A percentile compares a stretch with the other conserved stretches of the same genome.
phyloP scores from a whole-genome alignment of 92 coral and sea anemone genomes.

The Muricea muricata region DNA sequence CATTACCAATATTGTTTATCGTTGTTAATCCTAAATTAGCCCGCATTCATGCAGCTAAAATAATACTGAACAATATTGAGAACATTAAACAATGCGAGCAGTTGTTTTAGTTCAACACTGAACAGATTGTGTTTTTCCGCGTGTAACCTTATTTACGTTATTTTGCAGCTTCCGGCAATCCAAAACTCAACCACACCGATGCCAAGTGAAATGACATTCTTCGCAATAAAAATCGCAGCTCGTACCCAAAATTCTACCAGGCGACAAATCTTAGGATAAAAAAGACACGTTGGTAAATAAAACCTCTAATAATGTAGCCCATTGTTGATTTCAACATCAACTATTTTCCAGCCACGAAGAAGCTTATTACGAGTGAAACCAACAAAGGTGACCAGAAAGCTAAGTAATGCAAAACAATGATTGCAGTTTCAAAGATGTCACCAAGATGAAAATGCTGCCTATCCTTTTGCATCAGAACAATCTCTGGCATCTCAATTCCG shows the following conservation, averaged over 20 bases:
- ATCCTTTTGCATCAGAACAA: not conserved
- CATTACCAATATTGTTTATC: no score
- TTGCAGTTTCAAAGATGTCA: not conserved
- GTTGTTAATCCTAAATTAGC: no score
- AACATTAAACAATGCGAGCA: no score
- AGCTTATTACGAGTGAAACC: not conserved
- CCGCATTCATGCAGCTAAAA: no score
- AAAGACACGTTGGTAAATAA: no score
- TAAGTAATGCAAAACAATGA: not conserved
- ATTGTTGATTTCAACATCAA: not conserved
- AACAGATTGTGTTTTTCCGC: no score
- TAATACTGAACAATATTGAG: no score
- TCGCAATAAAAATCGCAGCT: slow-evolving; percentile 7
- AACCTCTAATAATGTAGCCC: not conserved
- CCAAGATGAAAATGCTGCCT: not conserved
- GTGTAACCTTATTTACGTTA: no score
- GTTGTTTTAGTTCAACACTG: no score
- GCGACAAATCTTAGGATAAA: no score
- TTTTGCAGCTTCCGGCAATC: not conserved
- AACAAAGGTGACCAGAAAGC: not conserved
- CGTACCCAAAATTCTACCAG: no score
- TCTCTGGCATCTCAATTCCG: slow-evolving; percentile 15
- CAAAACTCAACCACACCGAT: not conserved
- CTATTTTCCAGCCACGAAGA: not conserved
- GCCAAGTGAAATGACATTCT: not conserved